Evolutionary conservation across 1,140 invertebrate genomes (phyloP).

Genomic region (Leptopilina clavipes): DNA sequence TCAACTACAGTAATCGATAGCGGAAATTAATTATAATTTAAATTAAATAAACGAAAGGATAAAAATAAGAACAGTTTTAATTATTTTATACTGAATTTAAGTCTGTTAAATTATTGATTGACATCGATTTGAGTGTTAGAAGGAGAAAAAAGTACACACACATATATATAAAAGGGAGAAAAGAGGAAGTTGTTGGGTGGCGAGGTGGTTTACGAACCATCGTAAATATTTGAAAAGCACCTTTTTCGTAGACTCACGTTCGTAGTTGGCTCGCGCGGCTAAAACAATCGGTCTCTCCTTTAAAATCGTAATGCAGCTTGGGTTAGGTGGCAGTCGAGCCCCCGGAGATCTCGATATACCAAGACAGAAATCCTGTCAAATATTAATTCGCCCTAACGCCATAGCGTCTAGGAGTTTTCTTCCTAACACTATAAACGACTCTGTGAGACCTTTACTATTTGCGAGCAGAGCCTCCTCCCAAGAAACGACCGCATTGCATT

Average conservation of each 20-base stretch:
- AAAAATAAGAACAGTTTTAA: no score
- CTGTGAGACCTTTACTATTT: constrained; percentile 7
- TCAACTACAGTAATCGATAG: no score
- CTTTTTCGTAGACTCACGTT: constrained; percentile 57
- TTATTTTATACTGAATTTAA: no score
- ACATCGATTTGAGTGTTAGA: not conserved
- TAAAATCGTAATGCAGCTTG: constrained; percentile 70
- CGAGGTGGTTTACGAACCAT: constrained; percentile 59
- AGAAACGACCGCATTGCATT: constrained; percentile 9
- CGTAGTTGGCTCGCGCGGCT: constrained; percentile 66
- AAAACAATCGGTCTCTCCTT: constrained; percentile 69
- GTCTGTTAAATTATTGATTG: no score
- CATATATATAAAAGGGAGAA: constrained; percentile 14
- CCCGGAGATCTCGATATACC: constrained; percentile 50
- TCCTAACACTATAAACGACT: constrained; percentile 23
- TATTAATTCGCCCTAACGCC: constrained; percentile 60
- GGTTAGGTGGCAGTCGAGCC: constrained; percentile 48
- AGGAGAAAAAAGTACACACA: no score
- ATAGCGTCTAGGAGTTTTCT: not conserved
- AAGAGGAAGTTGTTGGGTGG: constrained; percentile 43
- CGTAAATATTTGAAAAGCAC: constrained; percentile 70
- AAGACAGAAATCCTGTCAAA: constrained; percentile 55
- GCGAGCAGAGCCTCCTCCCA: not conserved
- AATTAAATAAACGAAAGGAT: no score
- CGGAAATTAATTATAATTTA: no score